Conservation (phyloP, 2,113 vertebrate genomes). For the Engraulis encrasicolus region DNA sequence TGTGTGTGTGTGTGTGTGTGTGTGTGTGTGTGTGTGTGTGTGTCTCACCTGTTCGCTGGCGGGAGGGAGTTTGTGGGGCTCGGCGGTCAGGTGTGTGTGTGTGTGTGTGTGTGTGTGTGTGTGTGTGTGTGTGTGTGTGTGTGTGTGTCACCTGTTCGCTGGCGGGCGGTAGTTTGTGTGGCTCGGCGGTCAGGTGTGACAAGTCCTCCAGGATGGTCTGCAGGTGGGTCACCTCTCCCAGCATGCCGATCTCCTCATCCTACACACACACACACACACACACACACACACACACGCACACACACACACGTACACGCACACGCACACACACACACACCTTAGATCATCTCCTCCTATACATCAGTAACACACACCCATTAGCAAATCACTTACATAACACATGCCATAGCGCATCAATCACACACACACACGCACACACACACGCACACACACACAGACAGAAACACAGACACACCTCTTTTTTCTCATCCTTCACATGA, state of each 20-base stretch:
- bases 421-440: no score
- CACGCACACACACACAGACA: no score
- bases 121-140: constrained; percentile 1
- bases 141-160: constrained; percentile 83
- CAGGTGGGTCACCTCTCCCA: constrained; percentile 84
- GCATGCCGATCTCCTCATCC: constrained; percentile 84
- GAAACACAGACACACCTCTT: no score
- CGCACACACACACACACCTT: not conserved
- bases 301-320: not conserved
- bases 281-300: not conserved
- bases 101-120: constrained; percentile 5
- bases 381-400: no score
- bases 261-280: constrained; percentile 47
- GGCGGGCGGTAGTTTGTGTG: constrained; percentile 76
- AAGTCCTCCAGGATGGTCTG: constrained; percentile 83
- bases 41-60: no score
- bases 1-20: not conserved
- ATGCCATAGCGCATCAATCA: no score
- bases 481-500: no score
- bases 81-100: constrained; percentile 67
- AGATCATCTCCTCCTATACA: no score
- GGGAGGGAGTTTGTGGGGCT: no score
- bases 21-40: not conserved
- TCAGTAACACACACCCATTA: no score
- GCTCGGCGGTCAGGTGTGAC: constrained; percentile 75